Evolutionary conservation across 2,888 invertebrate genomes (phyloP), one percentile per base, ranked within the genome.

Genomic region (Mycalesis mineus): DNA sequence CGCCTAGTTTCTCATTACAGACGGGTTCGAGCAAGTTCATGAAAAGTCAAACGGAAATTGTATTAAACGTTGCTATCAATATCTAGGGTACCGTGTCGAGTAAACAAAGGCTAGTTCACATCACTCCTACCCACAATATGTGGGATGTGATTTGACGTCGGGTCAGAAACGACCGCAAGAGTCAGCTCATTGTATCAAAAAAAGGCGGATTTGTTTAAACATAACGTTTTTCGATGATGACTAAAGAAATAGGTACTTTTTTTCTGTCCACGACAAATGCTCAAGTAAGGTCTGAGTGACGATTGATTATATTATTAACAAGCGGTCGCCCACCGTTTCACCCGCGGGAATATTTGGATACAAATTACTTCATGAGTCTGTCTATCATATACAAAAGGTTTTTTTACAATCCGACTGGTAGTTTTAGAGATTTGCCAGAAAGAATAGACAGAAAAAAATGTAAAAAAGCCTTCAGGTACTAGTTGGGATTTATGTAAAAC

Each of bases 21-120:
- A 66, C 57, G 57, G 59, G 62, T 71, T 72, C 76, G 80, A 68
- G 77, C 86, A 87, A 86, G 86, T 87, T 87, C 87, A 86, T 77
- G 86, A 84, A 85, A 85, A 82, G 72, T 72, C 78, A 75, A 74
- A 72, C 70, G 78, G 76, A 80, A 78, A 77, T 78, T 80, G 78
- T 82, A 81, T 80, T 76, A 76, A 79, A 79, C 80, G 7, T n/a
- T n/a, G n/a, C 42, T 22, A 73, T 71, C 79, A 82, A 62, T 60
- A 67, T 63, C 60, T 64, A 57, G 65, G 62, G 53, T 61, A 65
- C 49, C 60, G 50, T 60, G 64, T 61, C 64, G 58, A 52, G 45
- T 58, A 53, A 53, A 55, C 50, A 44, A 42, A 42, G 9, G n/a
- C 17, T 9, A 7, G 7, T 41, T 8, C 14, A 40, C 39, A 15